phyloP scores from a whole-genome alignment of 2,797 vertebrate genomes.

The Carcharodon carcharias region DNA sequence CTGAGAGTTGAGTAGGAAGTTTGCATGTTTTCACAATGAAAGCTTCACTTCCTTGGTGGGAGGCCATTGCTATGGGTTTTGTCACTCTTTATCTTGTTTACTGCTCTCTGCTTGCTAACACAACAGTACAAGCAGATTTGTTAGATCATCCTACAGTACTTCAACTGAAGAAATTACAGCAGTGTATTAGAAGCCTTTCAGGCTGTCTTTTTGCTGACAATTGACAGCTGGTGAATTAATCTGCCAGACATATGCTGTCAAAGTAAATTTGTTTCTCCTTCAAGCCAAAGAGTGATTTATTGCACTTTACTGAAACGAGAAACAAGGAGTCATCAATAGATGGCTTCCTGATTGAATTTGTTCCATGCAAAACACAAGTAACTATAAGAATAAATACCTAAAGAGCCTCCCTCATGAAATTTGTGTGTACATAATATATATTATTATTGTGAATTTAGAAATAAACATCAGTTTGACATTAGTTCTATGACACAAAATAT shows the following conservation, averaged over 20 bases:
- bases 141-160: neutral
- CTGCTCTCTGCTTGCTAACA: neutral
- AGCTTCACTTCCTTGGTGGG: neutral
- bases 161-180: neutral
- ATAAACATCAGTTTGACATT: neutral
- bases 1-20: neutral
- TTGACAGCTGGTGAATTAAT: constrained; percentile 34
- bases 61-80: neutral
- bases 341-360: neutral
- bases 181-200: constrained; percentile 31
- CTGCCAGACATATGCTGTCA: constrained; percentile 25
- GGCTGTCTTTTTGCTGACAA: constrained; percentile 31
- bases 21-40: neutral
- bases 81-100: neutral
- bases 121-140: neutral
- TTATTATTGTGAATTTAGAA: neutral
- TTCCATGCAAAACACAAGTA: neutral
- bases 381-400: neutral
- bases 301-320: constrained; percentile 31
- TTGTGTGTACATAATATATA: neutral
- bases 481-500: neutral
- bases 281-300: constrained; percentile 19
- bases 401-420: neutral
- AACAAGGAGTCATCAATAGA: neutral
- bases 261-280: constrained; percentile 33